Base-by-base conservation (phyloP, 2,888 invertebrate species). In the Tetragonula carbonaria region DNA sequence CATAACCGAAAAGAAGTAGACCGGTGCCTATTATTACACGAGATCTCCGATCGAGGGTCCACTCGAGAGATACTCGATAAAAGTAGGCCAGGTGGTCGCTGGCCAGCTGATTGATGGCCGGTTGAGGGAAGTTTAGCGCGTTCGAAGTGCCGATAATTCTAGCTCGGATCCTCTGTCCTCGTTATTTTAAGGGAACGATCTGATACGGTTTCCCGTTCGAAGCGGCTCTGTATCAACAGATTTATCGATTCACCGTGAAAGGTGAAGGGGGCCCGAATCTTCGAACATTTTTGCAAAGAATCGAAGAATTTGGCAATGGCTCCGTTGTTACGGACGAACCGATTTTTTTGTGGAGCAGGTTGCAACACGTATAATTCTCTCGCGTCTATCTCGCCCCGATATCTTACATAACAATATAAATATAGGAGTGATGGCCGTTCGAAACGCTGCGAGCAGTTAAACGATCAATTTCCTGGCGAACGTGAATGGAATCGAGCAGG, bases 351-450 rank as follows among this genome's bases (percentile, higher is more conserved):
- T 78, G 83, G 81, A 87, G 88, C 93, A 92, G 92, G 87, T 90
- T 91, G 92, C 89, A 91, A 90, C 92, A 82, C 75, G 71, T 86
- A 90, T 89, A 90, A 88, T 92, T 90, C 91, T 91, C 91, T 91
- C 90, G 90, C 87, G 84, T 90, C 86, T 93, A 93, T 93, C 93
- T 91, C 45, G 88, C 87, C 88, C 87, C 79, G 91, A 92, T 55
- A 75, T 93, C 93, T 92, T 92, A 91, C 91, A 90, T 85, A 87
- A 91, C 87, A 91, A 91, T 91, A 91, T 92, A 92, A 91, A 92
- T 93, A 92, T 90, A 91, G 88, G 45, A 84, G 88, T 88, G 88
- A 86, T 90, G 87, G 87, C 91, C 91, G 92, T 86, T 87, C 87
- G 88, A 87, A 89, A 91, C 86, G 86, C 87, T 90, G 90, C 90